Evolutionary conservation across 92 coral and sea anemone genomes (phyloP), one percentile per base, ranked within the genome.

Genomic region (Heteractis magnifica): DNA sequence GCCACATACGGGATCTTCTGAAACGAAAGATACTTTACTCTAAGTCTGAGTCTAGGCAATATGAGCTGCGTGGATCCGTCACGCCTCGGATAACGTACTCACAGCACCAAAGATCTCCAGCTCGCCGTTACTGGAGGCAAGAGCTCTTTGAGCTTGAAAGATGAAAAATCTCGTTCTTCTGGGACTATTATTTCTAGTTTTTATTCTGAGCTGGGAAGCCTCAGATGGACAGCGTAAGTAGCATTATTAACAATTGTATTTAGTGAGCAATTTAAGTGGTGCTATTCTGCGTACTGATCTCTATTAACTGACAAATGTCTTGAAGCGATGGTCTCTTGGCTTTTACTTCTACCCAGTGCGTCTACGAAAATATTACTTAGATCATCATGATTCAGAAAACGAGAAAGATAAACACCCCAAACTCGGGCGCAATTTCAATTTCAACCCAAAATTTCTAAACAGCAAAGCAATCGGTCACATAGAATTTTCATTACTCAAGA

Each of bases 1-100:
- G 11, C 73, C 49, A 23, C 73, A 68, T 68, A 68, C 73, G 73
- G 73, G 49, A 26, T 68, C 73, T 68, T 68, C 15, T 68, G 23
- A 68, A 23, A 41, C 49, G 14, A 68, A 26, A 14, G 26, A 21
- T 4, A 8, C 49, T 68, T 20, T 34, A 34, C 3, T 41, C 49
- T 4, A 13, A 20, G 73, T 64, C 41, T 3, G 9, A 9, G n/a
- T 58, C 64, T 64, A 64, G 71, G 71, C 16, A 64, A 64, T 19
- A 64, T 44, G 26, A 18, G 71, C 20, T 6, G 71, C 0, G n/a
- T 19, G 4, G 71, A 15, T 68, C 58, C 13, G 73, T 68, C 73
- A 68, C 73, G 73, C 73, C 48, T 23, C 14, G 11, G 72, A 65
- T 65, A 65, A 65, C 34, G 72, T 18, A 65, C 49, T 64, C 71